phyloP scores from a whole-genome alignment of 2,113 vertebrate species.

The Leucoraja erinaceus region DNA sequence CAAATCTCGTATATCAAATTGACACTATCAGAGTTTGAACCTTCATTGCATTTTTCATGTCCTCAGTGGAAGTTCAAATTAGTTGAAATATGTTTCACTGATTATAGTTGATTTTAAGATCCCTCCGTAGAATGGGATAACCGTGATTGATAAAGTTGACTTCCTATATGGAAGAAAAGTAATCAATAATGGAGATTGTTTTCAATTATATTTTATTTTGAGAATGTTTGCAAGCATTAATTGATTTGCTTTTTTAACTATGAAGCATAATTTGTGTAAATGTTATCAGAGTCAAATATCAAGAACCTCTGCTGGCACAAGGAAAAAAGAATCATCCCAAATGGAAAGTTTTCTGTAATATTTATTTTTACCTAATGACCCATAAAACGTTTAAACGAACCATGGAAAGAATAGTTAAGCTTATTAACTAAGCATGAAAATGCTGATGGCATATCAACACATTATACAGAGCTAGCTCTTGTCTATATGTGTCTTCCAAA shows the following conservation, averaged over 20 bases:
- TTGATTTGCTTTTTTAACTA: background rate
- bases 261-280: background rate
- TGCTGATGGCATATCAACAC: conserved; percentile 50
- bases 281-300: background rate
- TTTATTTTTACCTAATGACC: conserved; percentile 74
- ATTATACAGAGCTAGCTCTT: background rate
- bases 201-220: background rate
- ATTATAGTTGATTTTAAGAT: background rate
- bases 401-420: conserved; percentile 61
- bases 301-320: background rate
- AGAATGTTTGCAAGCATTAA: background rate
- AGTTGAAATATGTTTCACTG: too few relatives aligned
- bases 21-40: background rate
- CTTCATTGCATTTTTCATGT: background rate
- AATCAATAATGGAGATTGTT: background rate
- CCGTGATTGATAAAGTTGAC: background rate
- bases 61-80: too few relatives aligned
- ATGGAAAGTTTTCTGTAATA: conserved; percentile 52
- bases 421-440: conserved; percentile 74
- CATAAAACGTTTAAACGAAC: conserved; percentile 64
- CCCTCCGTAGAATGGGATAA: background rate
- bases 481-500: background rate
- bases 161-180: background rate
- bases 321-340: conserved; percentile 46
- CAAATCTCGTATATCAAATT: background rate